Evolutionary conservation across 53 echinoderm and acorn worm species (phyloP).

Genomic region (Paelopatides confundens): DNA sequence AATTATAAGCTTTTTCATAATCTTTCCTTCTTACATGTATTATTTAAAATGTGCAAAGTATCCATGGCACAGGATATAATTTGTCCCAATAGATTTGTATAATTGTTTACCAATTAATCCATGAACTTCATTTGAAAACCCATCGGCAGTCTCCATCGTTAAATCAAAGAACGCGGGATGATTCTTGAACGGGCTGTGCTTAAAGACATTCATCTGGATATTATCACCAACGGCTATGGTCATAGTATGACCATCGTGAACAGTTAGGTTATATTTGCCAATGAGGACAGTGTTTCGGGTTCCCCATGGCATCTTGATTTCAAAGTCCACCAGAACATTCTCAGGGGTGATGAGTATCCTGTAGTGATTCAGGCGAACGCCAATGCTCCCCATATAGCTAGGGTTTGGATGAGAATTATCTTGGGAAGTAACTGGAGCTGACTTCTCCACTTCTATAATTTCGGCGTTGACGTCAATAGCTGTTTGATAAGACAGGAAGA

Average conservation of each 20-base stretch:
- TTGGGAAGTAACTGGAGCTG: neutral
- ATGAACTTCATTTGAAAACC: constrained; percentile 17
- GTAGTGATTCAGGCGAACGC: neutral
- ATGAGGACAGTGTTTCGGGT: neutral
- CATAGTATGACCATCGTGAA: constrained; percentile 30
- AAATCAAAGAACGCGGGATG: constrained; percentile 8
- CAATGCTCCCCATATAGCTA: neutral
- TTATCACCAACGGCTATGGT: constrained; percentile 40
- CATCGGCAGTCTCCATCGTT: neutral
- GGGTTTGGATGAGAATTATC: neutral
- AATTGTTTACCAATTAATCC: constrained; percentile 22
- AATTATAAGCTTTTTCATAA: too few species aligned
- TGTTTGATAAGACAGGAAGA: neutral
- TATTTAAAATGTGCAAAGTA: too few species aligned
- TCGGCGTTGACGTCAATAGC: neutral
- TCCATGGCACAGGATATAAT: too few species aligned
- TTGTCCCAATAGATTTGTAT: too few species aligned
- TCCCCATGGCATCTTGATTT: constrained; percentile 13
- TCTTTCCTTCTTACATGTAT: too few species aligned
- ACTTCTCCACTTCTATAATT: neutral
- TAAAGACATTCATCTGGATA: constrained; percentile 30
- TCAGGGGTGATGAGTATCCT: neutral
- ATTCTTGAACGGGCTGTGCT: constrained; percentile 22
- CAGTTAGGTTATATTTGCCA: neutral
- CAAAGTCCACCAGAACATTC: neutral